Conservation (phyloP, 2,888 invertebrate species). For the Acrobasis consociella region DNA sequence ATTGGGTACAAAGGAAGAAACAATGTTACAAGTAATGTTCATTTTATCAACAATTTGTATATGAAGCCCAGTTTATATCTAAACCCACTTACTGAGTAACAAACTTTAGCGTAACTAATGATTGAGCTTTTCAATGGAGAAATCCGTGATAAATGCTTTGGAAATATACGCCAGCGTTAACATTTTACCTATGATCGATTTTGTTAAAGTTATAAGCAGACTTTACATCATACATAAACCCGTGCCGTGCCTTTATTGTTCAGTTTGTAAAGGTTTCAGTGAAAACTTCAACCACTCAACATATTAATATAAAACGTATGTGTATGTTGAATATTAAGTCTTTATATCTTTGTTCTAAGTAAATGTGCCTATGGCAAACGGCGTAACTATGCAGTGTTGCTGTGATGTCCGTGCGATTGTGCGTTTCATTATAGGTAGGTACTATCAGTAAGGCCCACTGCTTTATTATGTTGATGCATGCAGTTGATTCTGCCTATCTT, state of each 20-base stretch:
- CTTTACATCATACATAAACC: not conserved
- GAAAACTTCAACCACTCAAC: not conserved
- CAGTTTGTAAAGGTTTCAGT: not conserved
- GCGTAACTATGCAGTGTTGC: constrained; percentile 10
- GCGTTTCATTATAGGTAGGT: not conserved
- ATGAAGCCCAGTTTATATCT: too few species aligned
- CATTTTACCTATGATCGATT: not conserved
- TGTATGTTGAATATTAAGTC: constrained; percentile 11
- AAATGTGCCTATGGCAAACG: constrained; percentile 17
- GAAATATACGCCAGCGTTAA: not conserved
- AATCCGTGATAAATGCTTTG: not conserved
- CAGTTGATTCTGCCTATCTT: too few species aligned
- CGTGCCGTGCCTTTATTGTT: not conserved
- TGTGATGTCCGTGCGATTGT: constrained; percentile 5
- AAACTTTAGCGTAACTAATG: too few species aligned
- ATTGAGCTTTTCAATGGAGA: not conserved
- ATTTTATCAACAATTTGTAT: too few species aligned
- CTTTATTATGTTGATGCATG: too few species aligned
- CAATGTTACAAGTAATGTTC: too few species aligned
- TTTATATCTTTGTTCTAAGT: not conserved
- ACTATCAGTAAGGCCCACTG: too few species aligned
- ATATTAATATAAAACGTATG: not conserved
- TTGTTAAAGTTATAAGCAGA: not conserved
- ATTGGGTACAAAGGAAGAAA: too few species aligned
- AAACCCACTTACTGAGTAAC: too few species aligned